Evolutionary conservation across 1,140 invertebrate species (phyloP).

Genomic region (Platyscapa corneri): DNA sequence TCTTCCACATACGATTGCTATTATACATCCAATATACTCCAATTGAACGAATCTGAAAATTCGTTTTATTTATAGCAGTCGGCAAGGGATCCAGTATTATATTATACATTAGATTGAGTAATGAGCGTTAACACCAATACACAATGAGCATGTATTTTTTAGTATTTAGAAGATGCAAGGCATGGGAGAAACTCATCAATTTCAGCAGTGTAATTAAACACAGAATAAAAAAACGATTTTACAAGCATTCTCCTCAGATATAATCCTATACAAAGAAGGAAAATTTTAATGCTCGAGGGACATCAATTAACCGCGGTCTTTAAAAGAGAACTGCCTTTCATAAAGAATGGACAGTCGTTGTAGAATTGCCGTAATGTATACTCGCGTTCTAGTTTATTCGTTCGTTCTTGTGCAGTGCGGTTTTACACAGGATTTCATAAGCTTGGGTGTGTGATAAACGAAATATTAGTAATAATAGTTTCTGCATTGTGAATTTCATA

Average conservation of each 20-base stretch:
- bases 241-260: slow-evolving; percentile 28
- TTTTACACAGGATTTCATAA: slow-evolving; percentile 8
- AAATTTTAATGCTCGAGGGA: slow-evolving; percentile 42
- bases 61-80: no score
- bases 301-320: slow-evolving; percentile 55
- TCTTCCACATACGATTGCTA: no score
- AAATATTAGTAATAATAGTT: neutral
- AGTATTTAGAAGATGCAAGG: neutral
- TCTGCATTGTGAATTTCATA: neutral
- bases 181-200: slow-evolving; percentile 27
- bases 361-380: slow-evolving; percentile 41
- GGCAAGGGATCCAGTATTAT: no score
- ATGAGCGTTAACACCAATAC: neutral
- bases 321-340: slow-evolving; percentile 55
- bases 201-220: slow-evolving; percentile 28
- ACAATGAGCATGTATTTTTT: neutral
- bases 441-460: slow-evolving; percentile 20
- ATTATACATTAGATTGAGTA: no score
- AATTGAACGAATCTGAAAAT: no score
- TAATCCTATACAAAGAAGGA: slow-evolving; percentile 28
- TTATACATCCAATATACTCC: no score
- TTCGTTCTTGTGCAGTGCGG: slow-evolving; percentile 29
- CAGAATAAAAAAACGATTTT: slow-evolving; percentile 39
- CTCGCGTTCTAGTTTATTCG: slow-evolving; percentile 31
- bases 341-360: slow-evolving; percentile 42